phyloP scores from a whole-genome alignment of 2,888 invertebrate species.

The Lithophane socia region DNA sequence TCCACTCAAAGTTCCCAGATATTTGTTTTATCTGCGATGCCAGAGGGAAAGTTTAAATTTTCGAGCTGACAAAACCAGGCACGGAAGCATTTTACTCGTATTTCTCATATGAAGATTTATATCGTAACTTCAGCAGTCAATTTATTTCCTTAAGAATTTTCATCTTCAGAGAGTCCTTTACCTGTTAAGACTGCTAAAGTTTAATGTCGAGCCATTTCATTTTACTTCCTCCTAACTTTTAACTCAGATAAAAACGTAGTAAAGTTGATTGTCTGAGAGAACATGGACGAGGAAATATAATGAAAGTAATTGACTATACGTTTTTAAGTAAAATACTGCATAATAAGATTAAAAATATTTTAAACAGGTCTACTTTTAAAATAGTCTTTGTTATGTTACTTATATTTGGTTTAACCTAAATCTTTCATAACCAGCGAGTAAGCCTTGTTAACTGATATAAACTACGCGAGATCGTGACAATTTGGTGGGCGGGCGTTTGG shows the following conservation, averaged over 20 bases:
- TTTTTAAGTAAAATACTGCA: background rate
- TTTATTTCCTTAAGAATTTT: constrained; percentile 47
- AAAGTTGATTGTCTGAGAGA: constrained; percentile 61
- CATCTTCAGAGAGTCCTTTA: constrained; percentile 35
- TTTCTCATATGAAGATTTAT: constrained; percentile 28
- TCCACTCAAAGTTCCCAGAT: constrained; percentile 35
- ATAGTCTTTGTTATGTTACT: too few species aligned
- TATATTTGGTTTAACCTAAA: background rate
- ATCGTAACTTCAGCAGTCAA: constrained; percentile 42
- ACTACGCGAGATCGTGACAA: constrained; percentile 1
- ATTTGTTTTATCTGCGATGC: constrained; percentile 46
- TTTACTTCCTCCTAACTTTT: constrained; percentile 60
- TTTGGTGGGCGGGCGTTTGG: background rate
- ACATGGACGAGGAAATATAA: constrained; percentile 43
- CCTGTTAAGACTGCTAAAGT: constrained; percentile 58
- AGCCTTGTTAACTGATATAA: background rate
- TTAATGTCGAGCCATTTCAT: constrained; percentile 61
- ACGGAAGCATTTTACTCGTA: constrained; percentile 4
- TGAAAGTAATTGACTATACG: constrained; percentile 15
- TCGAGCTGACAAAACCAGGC: constrained; percentile 20
- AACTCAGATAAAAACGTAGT: constrained; percentile 65
- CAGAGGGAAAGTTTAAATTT: constrained; percentile 33
- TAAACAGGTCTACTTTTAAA: background rate
- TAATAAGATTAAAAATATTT: background rate
- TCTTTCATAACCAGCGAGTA: background rate